Evolutionary conservation across 2,797 vertebrate species (phyloP).

Genomic region (Hafferia zeledoni): DNA sequence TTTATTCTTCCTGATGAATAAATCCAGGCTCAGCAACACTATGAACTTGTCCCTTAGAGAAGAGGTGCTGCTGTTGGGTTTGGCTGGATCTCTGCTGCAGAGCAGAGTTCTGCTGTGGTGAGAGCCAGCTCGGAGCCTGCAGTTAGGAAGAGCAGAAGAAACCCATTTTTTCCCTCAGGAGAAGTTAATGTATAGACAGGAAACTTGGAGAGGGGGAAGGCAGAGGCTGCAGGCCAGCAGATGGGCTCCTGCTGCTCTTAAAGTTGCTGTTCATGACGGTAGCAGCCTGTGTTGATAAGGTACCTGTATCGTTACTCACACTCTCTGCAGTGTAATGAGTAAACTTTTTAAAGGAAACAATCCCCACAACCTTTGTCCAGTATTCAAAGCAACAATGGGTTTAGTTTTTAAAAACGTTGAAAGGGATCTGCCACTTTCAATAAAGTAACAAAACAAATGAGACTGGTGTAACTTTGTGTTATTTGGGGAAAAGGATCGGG

Average conservation of each 20-base stretch:
- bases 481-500: not conserved
- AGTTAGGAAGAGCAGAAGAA: not conserved
- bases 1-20: not conserved
- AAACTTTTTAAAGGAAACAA: conserved; percentile 44
- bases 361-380: conserved; percentile 13
- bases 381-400: conserved; percentile 22
- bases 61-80: not conserved
- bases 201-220: not conserved
- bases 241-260: conserved; percentile 37
- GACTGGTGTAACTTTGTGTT: not conserved
- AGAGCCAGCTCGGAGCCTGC: not conserved
- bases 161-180: not conserved
- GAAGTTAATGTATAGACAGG: not conserved
- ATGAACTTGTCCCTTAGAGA: not conserved
- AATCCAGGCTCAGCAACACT: not conserved
- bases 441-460: conserved; percentile 68
- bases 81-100: not conserved
- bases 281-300: conserved; percentile 34
- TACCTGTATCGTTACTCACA: conserved; percentile 48
- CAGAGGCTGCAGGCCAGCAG: conserved; percentile 8
- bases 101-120: accelerated
- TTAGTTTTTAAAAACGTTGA: conserved; percentile 58
- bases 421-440: conserved; percentile 73
- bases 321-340: conserved; percentile 5
- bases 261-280: conserved; percentile 13